Evolutionary conservation across 2,113 vertebrate genomes (phyloP).

Genomic region (Hyla sarda): DNA sequence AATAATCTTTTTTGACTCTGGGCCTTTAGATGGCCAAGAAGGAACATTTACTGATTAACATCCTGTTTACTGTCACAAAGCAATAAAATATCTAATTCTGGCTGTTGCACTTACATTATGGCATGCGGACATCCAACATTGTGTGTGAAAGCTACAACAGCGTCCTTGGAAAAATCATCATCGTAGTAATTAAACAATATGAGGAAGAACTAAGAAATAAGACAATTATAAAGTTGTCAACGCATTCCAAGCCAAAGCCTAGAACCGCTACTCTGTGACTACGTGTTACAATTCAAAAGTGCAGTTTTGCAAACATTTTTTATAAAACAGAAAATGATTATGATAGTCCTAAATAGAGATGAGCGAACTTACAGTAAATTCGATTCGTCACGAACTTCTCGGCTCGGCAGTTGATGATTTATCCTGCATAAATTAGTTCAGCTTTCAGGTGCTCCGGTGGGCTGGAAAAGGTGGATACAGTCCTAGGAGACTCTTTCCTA

Average conservation of each 20-base stretch:
- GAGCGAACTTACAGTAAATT: too few species aligned
- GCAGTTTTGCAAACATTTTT: too few species aligned
- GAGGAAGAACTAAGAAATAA: conserved; percentile 34
- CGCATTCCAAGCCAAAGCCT: neutral
- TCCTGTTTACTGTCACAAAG: conserved; percentile 34
- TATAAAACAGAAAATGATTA: too few species aligned
- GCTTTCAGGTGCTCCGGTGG: too few species aligned
- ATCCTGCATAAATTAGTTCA: too few species aligned
- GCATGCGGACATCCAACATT: conserved; percentile 24
- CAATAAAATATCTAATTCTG: conserved; percentile 43
- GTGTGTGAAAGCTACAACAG: neutral
- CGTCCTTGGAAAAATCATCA: conserved; percentile 29
- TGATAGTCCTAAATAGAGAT: too few species aligned
- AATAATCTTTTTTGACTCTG: neutral
- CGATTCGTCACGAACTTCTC: too few species aligned
- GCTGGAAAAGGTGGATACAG: too few species aligned
- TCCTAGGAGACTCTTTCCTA: too few species aligned
- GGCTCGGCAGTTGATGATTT: too few species aligned
- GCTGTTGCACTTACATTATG: neutral
- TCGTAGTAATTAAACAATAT: conserved; percentile 19
- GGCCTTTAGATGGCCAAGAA: neutral
- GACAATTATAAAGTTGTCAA: neutral
- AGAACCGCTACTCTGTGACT: neutral
- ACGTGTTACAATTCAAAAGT: too few species aligned
- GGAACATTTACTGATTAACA: conserved; percentile 37